phyloP scores from a whole-genome alignment of 2,797 vertebrate species.

The Hipposideros larvatus region DNA sequence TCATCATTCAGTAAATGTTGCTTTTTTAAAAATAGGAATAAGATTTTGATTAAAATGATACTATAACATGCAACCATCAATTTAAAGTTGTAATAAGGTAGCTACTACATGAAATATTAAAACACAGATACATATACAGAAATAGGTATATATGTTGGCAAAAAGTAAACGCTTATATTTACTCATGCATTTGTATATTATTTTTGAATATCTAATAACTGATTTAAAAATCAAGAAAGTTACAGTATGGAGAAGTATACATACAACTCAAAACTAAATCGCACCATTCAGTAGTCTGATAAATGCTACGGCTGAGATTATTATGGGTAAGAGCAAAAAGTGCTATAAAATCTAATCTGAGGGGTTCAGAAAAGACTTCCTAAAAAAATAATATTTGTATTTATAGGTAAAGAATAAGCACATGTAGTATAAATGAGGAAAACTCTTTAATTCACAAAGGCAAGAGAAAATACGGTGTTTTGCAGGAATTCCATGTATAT shows the following conservation, averaged over 20 bases:
- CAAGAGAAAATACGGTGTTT: neutral
- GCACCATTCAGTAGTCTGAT: neutral
- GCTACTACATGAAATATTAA: neutral
- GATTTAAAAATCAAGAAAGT: neutral
- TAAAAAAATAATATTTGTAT: neutral
- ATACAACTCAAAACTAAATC: neutral
- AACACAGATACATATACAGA: neutral
- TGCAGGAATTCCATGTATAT: neutral
- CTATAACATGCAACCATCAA: neutral
- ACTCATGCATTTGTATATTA: conserved; percentile 1
- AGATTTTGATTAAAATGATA: neutral
- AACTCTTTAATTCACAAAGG: neutral
- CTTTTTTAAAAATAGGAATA: neutral
- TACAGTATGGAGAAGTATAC: neutral
- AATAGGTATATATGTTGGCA: neutral
- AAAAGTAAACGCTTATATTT: neutral
- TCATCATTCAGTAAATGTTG: neutral
- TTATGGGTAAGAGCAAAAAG: neutral
- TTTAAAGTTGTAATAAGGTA: conserved; percentile 2
- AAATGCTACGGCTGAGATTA: neutral
- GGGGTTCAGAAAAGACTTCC: neutral
- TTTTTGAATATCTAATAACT: neutral
- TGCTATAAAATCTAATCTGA: neutral
- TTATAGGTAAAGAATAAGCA: neutral
- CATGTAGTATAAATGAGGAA: neutral